These are phyloP conservation scores for Lutjanus erythropterus DNA, from an alignment of 2,113 vertebrate genomes.

Conservation along the genomic window DNA sequence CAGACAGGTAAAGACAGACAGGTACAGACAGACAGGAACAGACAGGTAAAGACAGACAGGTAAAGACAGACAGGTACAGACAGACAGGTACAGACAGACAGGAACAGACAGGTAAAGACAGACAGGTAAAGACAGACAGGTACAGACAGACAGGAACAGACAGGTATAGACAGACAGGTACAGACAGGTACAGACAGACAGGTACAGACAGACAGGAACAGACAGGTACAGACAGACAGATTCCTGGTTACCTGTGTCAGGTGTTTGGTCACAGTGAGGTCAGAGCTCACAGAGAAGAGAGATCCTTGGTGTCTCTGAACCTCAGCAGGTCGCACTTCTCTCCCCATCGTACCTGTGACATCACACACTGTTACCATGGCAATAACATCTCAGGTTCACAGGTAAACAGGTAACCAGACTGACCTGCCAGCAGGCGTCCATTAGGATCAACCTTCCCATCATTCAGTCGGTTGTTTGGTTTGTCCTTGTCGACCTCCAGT, in stretches of 20 bases:
- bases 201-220: neutral
- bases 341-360: slow-evolving; percentile 68
- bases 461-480: slow-evolving; percentile 65
- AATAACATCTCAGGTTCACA: neutral
- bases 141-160: neutral
- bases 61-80: neutral
- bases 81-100: neutral
- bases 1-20: slow-evolving; percentile 8
- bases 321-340: slow-evolving; percentile 15
- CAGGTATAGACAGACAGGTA: neutral
- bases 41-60: neutral
- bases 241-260: slow-evolving; percentile 68
- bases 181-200: neutral
- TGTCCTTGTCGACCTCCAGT: slow-evolving; percentile 53
- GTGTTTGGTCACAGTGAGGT: slow-evolving; percentile 60
- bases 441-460: slow-evolving; percentile 69
- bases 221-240: neutral
- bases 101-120: neutral
- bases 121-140: slow-evolving; percentile 9
- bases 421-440: slow-evolving; percentile 71
- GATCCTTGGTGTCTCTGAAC: slow-evolving; percentile 50
- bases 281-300: slow-evolving; percentile 63
- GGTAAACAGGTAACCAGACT: neutral
- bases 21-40: neutral
- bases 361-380: neutral